phyloP scores from a whole-genome alignment of 2,113 vertebrate species.

The Bungarus multicinctus region DNA sequence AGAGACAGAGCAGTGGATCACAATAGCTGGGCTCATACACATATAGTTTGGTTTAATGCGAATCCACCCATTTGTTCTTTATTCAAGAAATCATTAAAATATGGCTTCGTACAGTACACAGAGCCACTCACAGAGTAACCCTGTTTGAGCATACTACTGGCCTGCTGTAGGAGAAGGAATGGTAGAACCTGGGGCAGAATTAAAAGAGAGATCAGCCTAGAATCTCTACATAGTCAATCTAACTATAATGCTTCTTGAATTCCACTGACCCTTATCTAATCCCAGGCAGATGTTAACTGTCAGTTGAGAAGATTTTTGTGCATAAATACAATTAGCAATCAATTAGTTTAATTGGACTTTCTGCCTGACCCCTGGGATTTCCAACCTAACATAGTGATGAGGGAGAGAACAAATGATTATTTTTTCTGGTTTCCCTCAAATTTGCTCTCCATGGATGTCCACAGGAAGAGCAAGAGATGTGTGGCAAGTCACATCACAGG shows the following conservation, averaged over 20 bases:
- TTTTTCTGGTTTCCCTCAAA: not conserved
- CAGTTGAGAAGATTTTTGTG: too few relatives aligned
- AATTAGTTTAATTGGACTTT: not conserved
- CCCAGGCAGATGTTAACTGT: too few relatives aligned
- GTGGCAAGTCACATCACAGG: not conserved
- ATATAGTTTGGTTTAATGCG: not conserved
- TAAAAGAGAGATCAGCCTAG: not conserved
- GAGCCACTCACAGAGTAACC: not conserved
- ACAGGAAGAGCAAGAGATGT: not conserved
- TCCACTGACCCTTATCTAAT: not conserved
- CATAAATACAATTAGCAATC: not conserved
- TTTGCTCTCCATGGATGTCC: not conserved
- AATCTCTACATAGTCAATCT: not conserved
- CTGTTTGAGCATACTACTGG: not conserved
- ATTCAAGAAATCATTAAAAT: not conserved
- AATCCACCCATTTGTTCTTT: not conserved
- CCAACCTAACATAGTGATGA: not conserved
- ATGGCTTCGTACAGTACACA: not conserved
- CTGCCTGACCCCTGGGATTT: not conserved
- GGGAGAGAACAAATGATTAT: not conserved
- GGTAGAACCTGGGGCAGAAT: too few relatives aligned
- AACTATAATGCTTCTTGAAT: not conserved
- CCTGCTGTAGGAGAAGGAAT: not conserved
- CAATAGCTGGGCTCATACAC: not conserved
- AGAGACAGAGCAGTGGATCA: not conserved